A percentile compares a stretch with the other conserved stretches of the same genome.
Evolutionary conservation across 2,113 vertebrate species (phyloP).

Genomic region (Malurus melanocephalus): DNA sequence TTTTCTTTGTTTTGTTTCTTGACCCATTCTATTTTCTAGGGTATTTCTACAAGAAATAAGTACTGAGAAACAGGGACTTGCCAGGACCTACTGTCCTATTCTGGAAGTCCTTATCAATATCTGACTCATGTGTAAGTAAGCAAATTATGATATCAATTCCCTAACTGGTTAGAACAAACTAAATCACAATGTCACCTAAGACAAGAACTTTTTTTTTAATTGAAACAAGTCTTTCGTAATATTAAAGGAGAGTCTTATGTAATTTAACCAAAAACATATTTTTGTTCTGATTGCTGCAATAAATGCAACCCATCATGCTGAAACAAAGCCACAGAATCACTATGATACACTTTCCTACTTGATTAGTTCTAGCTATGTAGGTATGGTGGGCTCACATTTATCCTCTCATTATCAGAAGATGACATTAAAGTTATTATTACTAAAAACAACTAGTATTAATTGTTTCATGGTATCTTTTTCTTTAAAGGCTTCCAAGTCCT

Average conservation of each 20-base stretch:
- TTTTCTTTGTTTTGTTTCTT: background rate
- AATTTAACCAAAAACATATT: background rate
- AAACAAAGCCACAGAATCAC: background rate
- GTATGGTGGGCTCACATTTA: background rate
- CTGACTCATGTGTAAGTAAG: background rate
- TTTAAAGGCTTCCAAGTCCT: background rate
- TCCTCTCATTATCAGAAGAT: background rate
- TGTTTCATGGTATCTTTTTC: background rate
- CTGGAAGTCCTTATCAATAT: background rate
- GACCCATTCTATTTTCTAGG: background rate
- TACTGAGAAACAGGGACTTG: background rate
- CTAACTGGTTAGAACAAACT: background rate
- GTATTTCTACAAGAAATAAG: background rate
- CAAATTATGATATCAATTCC: background rate
- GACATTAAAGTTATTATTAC: background rate
- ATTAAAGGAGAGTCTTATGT: background rate
- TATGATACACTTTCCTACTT: background rate
- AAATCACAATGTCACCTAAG: background rate
- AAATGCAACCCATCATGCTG: background rate
- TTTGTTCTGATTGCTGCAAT: background rate
- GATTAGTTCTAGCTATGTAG: background rate
- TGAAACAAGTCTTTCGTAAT: background rate
- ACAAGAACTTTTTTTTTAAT: background rate
- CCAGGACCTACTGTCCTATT: background rate
- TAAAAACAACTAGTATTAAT: background rate